phyloP scores from a whole-genome alignment of 1,140 invertebrate genomes.

The Micrasema longulum region DNA sequence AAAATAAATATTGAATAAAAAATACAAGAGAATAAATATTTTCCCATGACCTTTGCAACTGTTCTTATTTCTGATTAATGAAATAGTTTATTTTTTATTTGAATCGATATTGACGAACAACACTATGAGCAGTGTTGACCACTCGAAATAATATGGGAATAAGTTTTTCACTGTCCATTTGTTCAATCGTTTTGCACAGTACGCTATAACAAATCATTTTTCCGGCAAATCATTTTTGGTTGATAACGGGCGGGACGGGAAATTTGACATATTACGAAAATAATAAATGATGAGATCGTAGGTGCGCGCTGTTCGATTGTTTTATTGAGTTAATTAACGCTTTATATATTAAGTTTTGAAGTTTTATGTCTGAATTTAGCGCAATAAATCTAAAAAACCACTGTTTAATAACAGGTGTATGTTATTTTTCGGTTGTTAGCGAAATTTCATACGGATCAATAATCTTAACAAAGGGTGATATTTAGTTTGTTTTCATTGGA shows the following conservation, averaged over 20 bases:
- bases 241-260: conserved; percentile 44
- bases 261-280: conserved; percentile 47
- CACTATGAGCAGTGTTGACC: too few species aligned
- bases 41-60: too few species aligned
- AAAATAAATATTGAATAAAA: too few species aligned
- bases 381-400: conserved; percentile 15
- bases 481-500: conserved; percentile 29
- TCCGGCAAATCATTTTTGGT: conserved; percentile 32
- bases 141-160: too few species aligned
- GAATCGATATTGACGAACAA: too few species aligned
- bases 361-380: conserved; percentile 5
- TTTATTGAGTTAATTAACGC: conserved; percentile 21
- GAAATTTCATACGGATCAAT: conserved; percentile 42
- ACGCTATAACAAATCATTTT: not conserved
- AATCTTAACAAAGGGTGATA: conserved; percentile 32
- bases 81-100: too few species aligned
- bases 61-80: too few species aligned
- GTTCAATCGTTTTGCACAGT: too few species aligned
- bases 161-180: too few species aligned
- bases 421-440: conserved; percentile 37
- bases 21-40: too few species aligned
- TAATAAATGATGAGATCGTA: conserved; percentile 39
- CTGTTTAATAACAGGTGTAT: conserved; percentile 45
- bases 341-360: conserved; percentile 14
- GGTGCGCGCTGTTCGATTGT: conserved; percentile 41